A percentile compares a stretch with the other conserved stretches of the same genome.
Evolutionary conservation across 2,113 vertebrate genomes (phyloP).

Genomic region (Alouatta palliata): DNA sequence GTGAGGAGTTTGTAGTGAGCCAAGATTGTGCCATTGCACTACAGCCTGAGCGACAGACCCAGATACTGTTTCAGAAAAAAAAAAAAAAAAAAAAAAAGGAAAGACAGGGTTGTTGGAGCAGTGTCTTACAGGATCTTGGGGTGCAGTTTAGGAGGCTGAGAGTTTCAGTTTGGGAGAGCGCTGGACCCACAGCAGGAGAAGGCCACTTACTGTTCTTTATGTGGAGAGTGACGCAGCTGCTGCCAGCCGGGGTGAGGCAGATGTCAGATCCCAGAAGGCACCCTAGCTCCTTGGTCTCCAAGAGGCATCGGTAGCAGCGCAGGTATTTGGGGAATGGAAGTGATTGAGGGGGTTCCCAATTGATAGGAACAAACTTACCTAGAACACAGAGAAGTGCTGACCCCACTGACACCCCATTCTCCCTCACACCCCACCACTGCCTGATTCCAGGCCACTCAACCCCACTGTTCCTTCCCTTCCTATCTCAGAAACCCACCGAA

Average conservation of each 20-base stretch:
- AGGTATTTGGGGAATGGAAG: neutral
- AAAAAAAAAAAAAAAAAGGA: no score
- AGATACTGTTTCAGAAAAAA: no score
- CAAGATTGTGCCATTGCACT: no score
- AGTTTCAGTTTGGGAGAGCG: neutral
- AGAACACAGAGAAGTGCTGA: neutral
- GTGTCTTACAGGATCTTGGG: no score
- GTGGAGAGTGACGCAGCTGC: constrained; percentile 58
- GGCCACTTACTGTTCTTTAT: constrained; percentile 64
- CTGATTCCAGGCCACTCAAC: neutral
- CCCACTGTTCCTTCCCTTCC: neutral
- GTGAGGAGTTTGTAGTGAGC: no score
- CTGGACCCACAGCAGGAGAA: neutral
- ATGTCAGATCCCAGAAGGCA: constrained; percentile 66
- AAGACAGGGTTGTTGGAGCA: no score
- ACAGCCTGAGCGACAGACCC: no score
- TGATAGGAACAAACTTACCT: neutral
- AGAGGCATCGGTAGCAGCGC: constrained; percentile 59
- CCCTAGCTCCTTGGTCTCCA: constrained; percentile 68
- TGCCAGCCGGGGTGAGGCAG: neutral
- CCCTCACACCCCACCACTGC: neutral
- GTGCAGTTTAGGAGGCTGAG: neutral
- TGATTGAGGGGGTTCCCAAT: neutral
- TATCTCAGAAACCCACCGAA: neutral
- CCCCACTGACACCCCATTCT: neutral